Percentiles rank a stretch among this genome's conserved stretches.
Evolutionary conservation across 2,888 invertebrate species (phyloP).

Genomic region (Chydorus sphaericus): DNA sequence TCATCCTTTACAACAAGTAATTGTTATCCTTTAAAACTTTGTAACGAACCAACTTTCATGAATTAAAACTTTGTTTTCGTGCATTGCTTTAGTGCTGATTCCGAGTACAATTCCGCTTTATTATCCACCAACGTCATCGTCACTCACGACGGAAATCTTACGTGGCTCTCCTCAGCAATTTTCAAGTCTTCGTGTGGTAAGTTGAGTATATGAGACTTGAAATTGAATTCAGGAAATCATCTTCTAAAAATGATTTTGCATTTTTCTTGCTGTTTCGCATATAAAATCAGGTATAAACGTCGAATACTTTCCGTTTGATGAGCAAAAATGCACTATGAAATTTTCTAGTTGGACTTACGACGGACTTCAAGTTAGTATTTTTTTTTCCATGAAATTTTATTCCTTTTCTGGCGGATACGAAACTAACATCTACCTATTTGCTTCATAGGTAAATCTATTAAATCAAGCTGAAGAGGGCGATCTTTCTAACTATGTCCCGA

Average conservation of each 20-base stretch:
- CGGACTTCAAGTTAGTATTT: constrained; percentile 29
- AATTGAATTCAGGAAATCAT: neutral
- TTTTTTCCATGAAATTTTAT: no score
- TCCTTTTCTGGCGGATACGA: neutral
- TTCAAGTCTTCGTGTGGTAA: constrained; percentile 34
- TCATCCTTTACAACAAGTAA: constrained; percentile 36
- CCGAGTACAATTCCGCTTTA: constrained; percentile 30
- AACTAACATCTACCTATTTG: neutral
- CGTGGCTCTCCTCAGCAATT: constrained; percentile 39
- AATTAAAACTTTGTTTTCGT: neutral
- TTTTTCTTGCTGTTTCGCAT: neutral
- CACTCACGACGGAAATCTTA: constrained; percentile 36
- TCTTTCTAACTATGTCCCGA: constrained; percentile 36
- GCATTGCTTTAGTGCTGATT: constrained; percentile 24
- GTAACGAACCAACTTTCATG: neutral
- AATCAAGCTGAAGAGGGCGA: constrained; percentile 33
- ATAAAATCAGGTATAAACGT: constrained; percentile 30
- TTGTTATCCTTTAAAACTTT: constrained; percentile 7
- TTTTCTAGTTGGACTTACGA: constrained; percentile 41
- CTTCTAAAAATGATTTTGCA: neutral
- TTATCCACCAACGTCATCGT: constrained; percentile 40
- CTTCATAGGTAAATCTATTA: constrained; percentile 25
- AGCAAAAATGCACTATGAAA: constrained; percentile 36
- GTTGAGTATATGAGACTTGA: no score
- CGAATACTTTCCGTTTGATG: constrained; percentile 40